Evolutionary conservation across 2,113 vertebrate genomes (phyloP).

Genomic region (Pipa parva): DNA sequence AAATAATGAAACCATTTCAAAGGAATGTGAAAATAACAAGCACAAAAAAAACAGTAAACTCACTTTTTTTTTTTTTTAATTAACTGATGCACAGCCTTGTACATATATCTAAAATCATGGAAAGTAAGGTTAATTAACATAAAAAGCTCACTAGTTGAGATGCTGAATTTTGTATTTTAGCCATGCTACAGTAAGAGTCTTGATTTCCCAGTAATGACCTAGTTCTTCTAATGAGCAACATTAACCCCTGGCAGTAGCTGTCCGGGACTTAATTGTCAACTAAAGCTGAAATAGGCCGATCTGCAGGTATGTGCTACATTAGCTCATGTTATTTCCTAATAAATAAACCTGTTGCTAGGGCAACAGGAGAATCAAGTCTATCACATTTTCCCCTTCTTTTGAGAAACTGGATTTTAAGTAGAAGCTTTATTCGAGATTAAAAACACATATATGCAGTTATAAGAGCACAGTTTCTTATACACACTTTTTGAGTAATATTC

Average conservation of each 20-base stretch:
- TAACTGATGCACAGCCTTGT: constrained; percentile 94
- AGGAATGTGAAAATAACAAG: constrained; percentile 78
- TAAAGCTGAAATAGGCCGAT: constrained; percentile 84
- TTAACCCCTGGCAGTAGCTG: constrained; percentile 99
- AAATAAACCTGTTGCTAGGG: constrained; percentile 87
- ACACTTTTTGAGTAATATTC: too few species aligned
- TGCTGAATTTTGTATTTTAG: constrained; percentile 88
- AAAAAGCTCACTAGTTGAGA: constrained; percentile 89
- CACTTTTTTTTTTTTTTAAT: constrained; percentile 75
- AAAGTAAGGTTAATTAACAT: constrained; percentile 99
- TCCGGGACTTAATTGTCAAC: constrained; percentile 99
- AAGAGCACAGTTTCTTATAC: too few species aligned
- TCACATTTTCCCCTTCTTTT: constrained; percentile 54
- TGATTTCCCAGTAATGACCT: constrained; percentile 99
- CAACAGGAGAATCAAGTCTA: constrained; percentile 68
- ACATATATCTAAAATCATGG: constrained; percentile 70
- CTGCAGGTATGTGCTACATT: constrained; percentile 93
- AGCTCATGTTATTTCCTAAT: constrained; percentile 87
- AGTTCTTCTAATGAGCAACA: constrained; percentile 99
- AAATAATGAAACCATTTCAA: constrained; percentile 85
- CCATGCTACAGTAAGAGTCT: constrained; percentile 94
- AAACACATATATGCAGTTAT: too few species aligned
- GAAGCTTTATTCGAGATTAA: constrained; percentile 59
- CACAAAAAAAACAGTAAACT: constrained; percentile 86
- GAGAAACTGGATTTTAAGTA: constrained; percentile 69